Percentiles rank a stretch among this genome's conserved stretches.
Evolutionary conservation across 2,888 invertebrate species (phyloP).

Genomic region (Crioceris asparagi): DNA sequence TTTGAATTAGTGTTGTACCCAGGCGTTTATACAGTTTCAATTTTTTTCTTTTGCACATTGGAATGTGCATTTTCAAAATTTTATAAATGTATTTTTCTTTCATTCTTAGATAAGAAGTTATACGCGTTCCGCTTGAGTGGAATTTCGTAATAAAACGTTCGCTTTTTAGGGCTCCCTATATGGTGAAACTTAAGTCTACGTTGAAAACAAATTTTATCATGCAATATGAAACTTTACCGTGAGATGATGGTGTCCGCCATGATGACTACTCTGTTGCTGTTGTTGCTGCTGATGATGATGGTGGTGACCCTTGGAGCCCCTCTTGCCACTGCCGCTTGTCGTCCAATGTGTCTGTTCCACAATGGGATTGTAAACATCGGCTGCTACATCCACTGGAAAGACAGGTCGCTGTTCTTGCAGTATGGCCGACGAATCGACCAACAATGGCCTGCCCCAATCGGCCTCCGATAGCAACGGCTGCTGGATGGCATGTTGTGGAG

Average conservation of each 20-base stretch:
- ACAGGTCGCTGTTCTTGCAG: conserved; percentile 53
- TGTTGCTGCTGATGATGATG: too few species aligned
- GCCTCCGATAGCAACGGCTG: conserved; percentile 50
- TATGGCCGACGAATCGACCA: conserved; percentile 66
- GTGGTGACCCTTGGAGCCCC: conserved; percentile 48
- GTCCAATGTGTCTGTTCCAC: conserved; percentile 44
- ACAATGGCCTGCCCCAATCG: conserved; percentile 63
- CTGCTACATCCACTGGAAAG: conserved; percentile 46
- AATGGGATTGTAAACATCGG: conserved; percentile 48
- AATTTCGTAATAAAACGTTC: too few species aligned
- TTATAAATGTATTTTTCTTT: too few species aligned
- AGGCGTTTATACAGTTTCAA: too few species aligned
- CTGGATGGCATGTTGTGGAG: conserved; percentile 48
- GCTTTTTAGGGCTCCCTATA: too few species aligned
- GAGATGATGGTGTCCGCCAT: conserved; percentile 37
- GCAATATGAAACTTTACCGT: conserved; percentile 27
- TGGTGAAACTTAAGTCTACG: too few species aligned
- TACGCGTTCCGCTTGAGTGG: too few species aligned
- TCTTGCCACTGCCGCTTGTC: conserved; percentile 38
- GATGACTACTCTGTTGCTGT: conserved; percentile 42
- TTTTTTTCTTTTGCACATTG: too few species aligned
- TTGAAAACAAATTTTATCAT: too few species aligned
- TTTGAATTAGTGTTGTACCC: too few species aligned
- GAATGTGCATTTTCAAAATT: too few species aligned
- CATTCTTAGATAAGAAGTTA: too few species aligned